Base-by-base conservation (phyloP, 2,888 invertebrate species). In the Lithodes maja region DNA sequence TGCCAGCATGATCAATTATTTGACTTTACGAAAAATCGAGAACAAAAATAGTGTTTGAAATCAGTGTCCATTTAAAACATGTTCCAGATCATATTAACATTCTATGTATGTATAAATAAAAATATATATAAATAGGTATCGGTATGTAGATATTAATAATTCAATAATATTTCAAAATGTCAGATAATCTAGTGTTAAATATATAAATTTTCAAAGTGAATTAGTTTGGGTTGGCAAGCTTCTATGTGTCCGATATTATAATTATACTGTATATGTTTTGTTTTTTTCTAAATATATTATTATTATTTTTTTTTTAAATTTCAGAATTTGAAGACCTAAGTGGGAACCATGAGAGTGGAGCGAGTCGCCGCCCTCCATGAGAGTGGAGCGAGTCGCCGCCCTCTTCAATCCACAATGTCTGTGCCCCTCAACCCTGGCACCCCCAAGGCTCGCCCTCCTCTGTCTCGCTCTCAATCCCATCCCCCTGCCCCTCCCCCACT, bases 401-500 rank as follows among this genome's bases (percentile, higher is more conserved):
- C 50, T 12, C 52, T 84, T n/a, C 80, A 75, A 7, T 68, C 84
- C 54, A 84, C 84, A 7, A 79, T 61, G 50, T 88, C 88, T 1
- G 74, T 88, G 74, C 88, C 88, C 9, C 74, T 84, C 54, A 15
- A n/a, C 54, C 53, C 54, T n/a, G 52, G 53, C n/a, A 52, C 78
- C 3, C 3, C 3, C 85, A 86, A 7, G 81, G 82, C n/a, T n/a
- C 85, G 83, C 2, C 50, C 83, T 15, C 87, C 87, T 3, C 85
- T 90, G 12, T 61, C 85, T 15, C 87, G 87, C 55, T 87, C 87
- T 52, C 54, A 75, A 53, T 87, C 85, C 9, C 87, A 85, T 9
- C 87, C 90, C 2, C 83, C 85, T 1, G 86, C 87, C 1, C 87
- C 87, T 12, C 87, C 90, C 0, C 90, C 90, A 1, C 90, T 86